Evolutionary conservation across 2,888 invertebrate species (phyloP).

Genomic region (Strigamia maritima): DNA sequence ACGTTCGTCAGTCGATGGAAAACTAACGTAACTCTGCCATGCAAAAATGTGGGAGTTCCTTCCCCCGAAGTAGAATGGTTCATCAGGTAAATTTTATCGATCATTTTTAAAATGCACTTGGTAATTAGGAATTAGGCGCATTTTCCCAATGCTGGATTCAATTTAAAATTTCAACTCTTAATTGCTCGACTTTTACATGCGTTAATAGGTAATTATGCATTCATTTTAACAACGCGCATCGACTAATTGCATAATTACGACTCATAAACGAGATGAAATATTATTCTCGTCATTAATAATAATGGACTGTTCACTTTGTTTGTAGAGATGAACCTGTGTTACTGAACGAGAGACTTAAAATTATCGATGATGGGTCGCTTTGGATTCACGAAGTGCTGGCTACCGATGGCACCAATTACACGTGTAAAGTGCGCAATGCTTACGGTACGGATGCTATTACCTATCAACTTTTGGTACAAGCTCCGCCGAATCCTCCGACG

Average conservation of each 20-base stretch:
- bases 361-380: slow-evolving; percentile 85
- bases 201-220: background rate
- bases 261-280: background rate
- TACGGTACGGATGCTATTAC: slow-evolving; percentile 92
- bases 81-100: slow-evolving; percentile 38
- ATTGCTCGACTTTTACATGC: background rate
- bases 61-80: slow-evolving; percentile 40
- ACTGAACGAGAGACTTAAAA: slow-evolving; percentile 69
- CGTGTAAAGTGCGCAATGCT: slow-evolving; percentile 86
- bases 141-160: background rate
- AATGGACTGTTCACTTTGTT: background rate
- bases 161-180: background rate
- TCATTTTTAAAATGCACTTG: background rate
- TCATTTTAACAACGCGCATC: background rate
- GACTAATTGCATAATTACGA: background rate
- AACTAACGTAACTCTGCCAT: slow-evolving; percentile 39
- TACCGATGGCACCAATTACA: slow-evolving; percentile 88
- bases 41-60: slow-evolving; percentile 40
- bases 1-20: slow-evolving; percentile 39
- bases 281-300: background rate
- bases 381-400: slow-evolving; percentile 83
- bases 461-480: slow-evolving; percentile 78
- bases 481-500: slow-evolving; percentile 36
- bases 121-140: background rate
- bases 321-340: slow-evolving; percentile 39